Evolutionary conservation across 2,113 vertebrate species (phyloP).

Genomic region (Natator depressus): DNA sequence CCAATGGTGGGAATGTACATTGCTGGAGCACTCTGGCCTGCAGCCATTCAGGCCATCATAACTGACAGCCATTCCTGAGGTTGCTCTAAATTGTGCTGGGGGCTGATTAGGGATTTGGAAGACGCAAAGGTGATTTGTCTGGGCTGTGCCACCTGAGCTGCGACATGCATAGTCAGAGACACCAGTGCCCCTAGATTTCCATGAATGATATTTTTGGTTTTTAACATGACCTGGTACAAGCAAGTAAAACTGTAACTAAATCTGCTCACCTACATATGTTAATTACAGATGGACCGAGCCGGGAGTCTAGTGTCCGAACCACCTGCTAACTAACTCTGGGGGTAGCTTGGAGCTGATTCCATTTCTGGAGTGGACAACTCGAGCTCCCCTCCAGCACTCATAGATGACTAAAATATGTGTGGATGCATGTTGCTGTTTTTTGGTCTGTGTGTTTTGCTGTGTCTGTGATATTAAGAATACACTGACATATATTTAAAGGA

Average conservation of each 20-base stretch:
- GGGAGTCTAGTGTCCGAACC: neutral
- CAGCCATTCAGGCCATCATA: neutral
- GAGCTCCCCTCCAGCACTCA: neutral
- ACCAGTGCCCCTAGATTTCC: neutral
- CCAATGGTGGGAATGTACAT: neutral
- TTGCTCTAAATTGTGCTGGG: neutral
- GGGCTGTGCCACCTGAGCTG: neutral
- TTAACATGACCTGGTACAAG: neutral
- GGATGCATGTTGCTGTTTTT: neutral
- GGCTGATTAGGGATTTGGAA: neutral
- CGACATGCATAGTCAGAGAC: neutral
- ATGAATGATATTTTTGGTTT: neutral
- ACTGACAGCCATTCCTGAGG: neutral
- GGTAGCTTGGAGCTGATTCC: neutral
- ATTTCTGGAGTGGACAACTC: neutral
- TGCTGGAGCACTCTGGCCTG: neutral
- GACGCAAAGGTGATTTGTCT: neutral
- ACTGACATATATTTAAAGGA: neutral
- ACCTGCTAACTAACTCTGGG: neutral
- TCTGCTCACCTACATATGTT: neutral
- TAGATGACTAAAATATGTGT: neutral
- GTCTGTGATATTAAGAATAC: neutral
- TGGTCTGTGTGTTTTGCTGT: neutral
- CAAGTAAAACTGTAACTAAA: neutral
- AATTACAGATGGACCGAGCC: neutral